phyloP scores from a whole-genome alignment of 2,888 invertebrate species.

The Abscondita cerata region DNA sequence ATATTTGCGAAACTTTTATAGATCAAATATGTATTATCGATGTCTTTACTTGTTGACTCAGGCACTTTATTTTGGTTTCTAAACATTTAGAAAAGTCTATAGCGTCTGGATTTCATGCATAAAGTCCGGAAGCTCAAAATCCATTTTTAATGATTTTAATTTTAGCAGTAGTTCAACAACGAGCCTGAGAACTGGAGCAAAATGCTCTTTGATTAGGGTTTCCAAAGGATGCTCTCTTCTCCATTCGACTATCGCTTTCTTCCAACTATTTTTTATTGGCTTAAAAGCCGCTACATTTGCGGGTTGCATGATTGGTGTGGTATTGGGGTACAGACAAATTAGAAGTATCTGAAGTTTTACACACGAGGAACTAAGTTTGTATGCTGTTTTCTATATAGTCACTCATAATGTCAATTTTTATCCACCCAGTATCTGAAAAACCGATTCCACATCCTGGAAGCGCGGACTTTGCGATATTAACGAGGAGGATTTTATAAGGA shows the following conservation, averaged over 20 bases:
- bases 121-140: conserved; percentile 1
- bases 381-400: background rate
- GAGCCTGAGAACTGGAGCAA: no score
- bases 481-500: no score
- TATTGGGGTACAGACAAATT: background rate
- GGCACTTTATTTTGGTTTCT: background rate
- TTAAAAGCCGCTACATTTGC: background rate
- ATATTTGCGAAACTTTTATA: background rate
- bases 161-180: background rate
- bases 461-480: background rate
- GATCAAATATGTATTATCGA: background rate
- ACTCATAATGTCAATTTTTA: background rate
- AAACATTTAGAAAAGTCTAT: conserved; percentile 1
- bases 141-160: background rate
- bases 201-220: background rate
- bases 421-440: background rate
- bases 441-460: background rate
- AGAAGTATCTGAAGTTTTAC: background rate
- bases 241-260: no score
- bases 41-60: no score
- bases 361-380: background rate
- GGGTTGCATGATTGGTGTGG: background rate
- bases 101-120: background rate
- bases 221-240: background rate
- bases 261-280: no score